phyloP scores from a whole-genome alignment of 2,888 invertebrate species.

The Sacculina carcini region DNA sequence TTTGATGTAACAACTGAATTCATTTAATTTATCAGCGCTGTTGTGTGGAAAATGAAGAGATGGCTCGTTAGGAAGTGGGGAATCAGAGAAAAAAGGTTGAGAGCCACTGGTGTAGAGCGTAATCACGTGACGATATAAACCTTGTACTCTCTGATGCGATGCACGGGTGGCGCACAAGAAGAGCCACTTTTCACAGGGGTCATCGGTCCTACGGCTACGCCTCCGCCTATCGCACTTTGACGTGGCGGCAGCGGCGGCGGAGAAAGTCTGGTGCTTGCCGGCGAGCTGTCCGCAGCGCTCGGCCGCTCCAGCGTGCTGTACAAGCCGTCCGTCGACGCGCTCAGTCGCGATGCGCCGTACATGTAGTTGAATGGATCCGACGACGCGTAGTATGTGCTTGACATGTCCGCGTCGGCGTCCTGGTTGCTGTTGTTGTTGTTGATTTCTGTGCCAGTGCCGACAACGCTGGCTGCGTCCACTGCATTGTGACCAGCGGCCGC shows the following conservation, averaged over 20 bases:
- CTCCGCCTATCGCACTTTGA: conserved; percentile 24
- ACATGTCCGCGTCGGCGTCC: conserved; percentile 6
- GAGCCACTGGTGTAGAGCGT: no score
- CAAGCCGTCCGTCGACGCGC: not conserved
- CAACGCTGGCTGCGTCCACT: not conserved
- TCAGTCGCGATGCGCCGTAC: conserved; percentile 25
- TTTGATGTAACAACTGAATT: no score
- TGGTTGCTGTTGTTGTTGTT: conserved; percentile 10
- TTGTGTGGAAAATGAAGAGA: no score
- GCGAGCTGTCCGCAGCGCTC: not conserved
- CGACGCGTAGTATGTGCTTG: conserved; percentile 36
- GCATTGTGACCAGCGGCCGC: not conserved
- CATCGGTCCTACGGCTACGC: conserved; percentile 26
- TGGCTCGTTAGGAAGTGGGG: no score
- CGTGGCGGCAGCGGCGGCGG: conserved; percentile 1
- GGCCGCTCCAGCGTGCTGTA: not conserved
- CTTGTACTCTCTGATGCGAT: not conserved
- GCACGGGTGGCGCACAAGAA: not conserved
- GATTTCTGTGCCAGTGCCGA: not conserved
- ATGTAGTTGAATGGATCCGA: conserved; percentile 54
- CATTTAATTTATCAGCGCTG: no score
- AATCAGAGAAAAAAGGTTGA: no score
- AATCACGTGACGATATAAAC: no score
- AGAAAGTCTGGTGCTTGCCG: no score
- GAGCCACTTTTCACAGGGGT: no score